Conservation (phyloP, 2,888 invertebrate genomes). For the Peribatodes rhomboidaria region DNA sequence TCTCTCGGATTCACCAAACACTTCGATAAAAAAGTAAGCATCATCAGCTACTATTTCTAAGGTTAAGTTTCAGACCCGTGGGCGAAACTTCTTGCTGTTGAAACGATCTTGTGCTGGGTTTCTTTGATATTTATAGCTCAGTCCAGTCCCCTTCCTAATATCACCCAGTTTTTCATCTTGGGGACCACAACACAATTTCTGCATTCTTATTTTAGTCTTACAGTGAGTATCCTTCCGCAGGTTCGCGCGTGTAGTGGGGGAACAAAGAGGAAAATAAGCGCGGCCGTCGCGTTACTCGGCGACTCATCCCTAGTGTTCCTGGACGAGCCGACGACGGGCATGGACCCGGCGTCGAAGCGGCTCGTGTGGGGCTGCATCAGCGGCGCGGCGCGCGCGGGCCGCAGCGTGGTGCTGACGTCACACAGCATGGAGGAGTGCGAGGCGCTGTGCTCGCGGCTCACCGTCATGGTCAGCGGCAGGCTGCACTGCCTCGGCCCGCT, state of each 20-base stretch:
- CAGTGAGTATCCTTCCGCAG: slow-evolving; percentile 48
- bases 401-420: slow-evolving; percentile 90
- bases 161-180: too few relatives aligned
- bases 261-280: slow-evolving; percentile 92
- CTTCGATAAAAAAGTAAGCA: slow-evolving; percentile 84
- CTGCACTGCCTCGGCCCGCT: slow-evolving; percentile 90
- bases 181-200: too few relatives aligned
- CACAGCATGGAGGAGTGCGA: slow-evolving; percentile 93
- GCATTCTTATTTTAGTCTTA: too few relatives aligned
- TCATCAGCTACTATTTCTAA: neutral
- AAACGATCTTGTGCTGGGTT: neutral
- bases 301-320: slow-evolving; percentile 89
- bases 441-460: slow-evolving; percentile 91
- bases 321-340: slow-evolving; percentile 90
- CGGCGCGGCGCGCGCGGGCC: slow-evolving; percentile 86
- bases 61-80: neutral
- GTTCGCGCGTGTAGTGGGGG: slow-evolving; percentile 89
- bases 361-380: slow-evolving; percentile 92
- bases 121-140: too few relatives aligned
- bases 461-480: slow-evolving; percentile 92
- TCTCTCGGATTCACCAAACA: slow-evolving; percentile 87
- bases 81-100: neutral
- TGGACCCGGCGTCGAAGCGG: slow-evolving; percentile 93
- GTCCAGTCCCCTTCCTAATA: too few relatives aligned
- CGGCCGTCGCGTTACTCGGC: slow-evolving; percentile 90